Evolutionary conservation across 53 echinoderm and acorn worm genomes (phyloP).

Genomic region (Hippasteria phrygiana): DNA sequence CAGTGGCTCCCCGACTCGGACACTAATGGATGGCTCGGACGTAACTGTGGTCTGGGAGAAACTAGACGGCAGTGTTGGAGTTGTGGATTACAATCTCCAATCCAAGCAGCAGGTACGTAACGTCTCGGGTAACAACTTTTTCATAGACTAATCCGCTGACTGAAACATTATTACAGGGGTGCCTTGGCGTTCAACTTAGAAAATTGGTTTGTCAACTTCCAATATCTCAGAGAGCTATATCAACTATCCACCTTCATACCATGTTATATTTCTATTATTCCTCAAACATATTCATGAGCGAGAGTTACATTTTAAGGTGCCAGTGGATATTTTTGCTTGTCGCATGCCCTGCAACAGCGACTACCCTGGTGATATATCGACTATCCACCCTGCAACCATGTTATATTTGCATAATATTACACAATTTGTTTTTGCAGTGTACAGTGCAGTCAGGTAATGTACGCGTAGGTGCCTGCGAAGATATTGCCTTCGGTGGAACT

Average conservation of each 20-base stretch:
- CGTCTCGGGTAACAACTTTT: background rate
- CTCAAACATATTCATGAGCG: no score
- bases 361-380: no score
- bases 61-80: background rate
- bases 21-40: slow-evolving; percentile 78
- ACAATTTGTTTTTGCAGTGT: slow-evolving; percentile 60
- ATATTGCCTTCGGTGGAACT: slow-evolving; percentile 2
- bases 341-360: no score
- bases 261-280: no score
- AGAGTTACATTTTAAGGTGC: no score
- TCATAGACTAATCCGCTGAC: background rate
- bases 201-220: no score
- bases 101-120: slow-evolving; percentile 60
- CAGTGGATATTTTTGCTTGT: no score
- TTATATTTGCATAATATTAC: no score
- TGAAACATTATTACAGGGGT: background rate
- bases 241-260: no score
- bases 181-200: no score
- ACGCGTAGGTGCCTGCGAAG: slow-evolving; percentile 79
- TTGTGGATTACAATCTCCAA: slow-evolving; percentile 77
- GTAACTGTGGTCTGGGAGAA: slow-evolving; percentile 70
- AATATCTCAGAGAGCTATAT: no score
- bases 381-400: no score
- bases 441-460: slow-evolving; percentile 16
- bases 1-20: slow-evolving; percentile 73